These are phyloP conservation scores for Meghimatium bilineatum DNA, from an alignment of 2,888 invertebrate species.

Conservation along the genomic window DNA sequence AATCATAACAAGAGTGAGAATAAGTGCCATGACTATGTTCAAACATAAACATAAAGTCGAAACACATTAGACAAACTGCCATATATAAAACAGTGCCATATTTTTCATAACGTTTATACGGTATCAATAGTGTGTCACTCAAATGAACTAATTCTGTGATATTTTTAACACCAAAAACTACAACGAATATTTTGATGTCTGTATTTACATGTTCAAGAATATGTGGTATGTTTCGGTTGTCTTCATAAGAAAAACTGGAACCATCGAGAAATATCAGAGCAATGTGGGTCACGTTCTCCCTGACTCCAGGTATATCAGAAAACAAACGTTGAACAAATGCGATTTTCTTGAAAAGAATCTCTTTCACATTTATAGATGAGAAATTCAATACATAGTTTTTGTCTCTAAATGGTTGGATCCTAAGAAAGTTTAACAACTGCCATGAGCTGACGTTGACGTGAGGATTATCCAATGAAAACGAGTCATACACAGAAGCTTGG, in stretches of 20 bases:
- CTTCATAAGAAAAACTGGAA: neutral
- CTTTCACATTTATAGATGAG: neutral
- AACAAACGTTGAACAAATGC: neutral
- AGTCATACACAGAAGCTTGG: neutral
- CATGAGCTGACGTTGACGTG: neutral
- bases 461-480: neutral
- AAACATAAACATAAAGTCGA: neutral
- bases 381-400: too few relatives aligned
- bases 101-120: too few relatives aligned
- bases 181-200: neutral
- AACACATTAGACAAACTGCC: neutral
- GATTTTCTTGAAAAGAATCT: neutral
- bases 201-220: neutral
- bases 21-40: neutral
- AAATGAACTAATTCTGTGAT: neutral
- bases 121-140: neutral
- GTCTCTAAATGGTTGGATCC: neutral
- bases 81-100: neutral
- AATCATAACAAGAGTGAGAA: neutral
- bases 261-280: neutral
- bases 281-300: neutral
- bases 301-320: conserved; percentile 3
- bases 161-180: neutral
- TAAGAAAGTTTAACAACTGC: neutral
- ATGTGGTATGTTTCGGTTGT: neutral